phyloP scores from a whole-genome alignment of 2,797 vertebrate genomes.

The Macrochelys suwanniensis region DNA sequence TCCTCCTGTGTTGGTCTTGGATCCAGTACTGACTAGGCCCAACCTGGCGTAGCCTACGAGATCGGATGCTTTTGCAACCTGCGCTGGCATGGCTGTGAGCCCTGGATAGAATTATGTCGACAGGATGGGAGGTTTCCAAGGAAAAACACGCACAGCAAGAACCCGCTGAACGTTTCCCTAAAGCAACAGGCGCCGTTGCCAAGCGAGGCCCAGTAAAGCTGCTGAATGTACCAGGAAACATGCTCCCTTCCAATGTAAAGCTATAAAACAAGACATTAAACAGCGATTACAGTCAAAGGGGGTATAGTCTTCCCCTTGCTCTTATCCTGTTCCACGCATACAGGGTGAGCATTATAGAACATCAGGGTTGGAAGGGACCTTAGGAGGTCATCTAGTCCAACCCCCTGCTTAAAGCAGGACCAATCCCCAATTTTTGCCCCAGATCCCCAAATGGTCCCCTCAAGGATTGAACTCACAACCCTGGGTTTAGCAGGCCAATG shows the following conservation, averaged over 20 bases:
- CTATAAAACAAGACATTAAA: slow-evolving; percentile 73
- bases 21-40: slow-evolving; percentile 38
- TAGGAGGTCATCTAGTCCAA: too few relatives aligned
- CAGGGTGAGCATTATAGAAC: not conserved
- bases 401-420: too few relatives aligned
- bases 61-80: slow-evolving; percentile 70
- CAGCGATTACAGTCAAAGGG: slow-evolving; percentile 60
- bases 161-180: slow-evolving; percentile 72
- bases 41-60: slow-evolving; percentile 23
- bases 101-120: slow-evolving; percentile 69
- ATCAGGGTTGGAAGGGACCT: too few relatives aligned
- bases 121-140: slow-evolving; percentile 73
- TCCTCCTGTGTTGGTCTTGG: slow-evolving; percentile 29
- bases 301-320: slow-evolving; percentile 29
- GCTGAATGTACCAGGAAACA: slow-evolving; percentile 71
- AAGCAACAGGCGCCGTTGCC: slow-evolving; percentile 72
- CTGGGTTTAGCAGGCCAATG: too few relatives aligned
- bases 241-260: slow-evolving; percentile 71
- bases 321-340: slow-evolving; percentile 12
- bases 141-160: slow-evolving; percentile 75
- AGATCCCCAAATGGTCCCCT: too few relatives aligned
- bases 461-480: too few relatives aligned
- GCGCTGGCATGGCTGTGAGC: slow-evolving; percentile 69
- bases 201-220: slow-evolving; percentile 72
- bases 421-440: too few relatives aligned